phyloP scores from a whole-genome alignment of 1,140 invertebrate species.

The Temnothorax nylanderi region DNA sequence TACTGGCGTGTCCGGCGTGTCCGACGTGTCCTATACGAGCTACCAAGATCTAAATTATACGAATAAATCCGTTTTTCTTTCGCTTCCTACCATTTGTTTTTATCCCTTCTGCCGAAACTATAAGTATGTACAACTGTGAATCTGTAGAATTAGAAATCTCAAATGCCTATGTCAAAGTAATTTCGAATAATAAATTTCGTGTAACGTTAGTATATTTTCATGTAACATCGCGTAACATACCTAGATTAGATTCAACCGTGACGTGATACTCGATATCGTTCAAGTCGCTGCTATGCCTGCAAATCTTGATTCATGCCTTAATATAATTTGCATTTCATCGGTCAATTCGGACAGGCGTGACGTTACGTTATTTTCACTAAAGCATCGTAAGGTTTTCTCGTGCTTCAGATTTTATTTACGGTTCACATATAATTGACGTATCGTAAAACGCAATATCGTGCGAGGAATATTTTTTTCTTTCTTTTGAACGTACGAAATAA shows the following conservation, averaged over 20 bases:
- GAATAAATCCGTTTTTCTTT: background rate
- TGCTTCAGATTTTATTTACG: slow-evolving; percentile 15
- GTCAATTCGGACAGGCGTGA: slow-evolving; percentile 14
- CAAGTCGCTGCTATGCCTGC: background rate
- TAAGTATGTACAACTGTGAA: background rate
- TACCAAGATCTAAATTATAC: background rate
- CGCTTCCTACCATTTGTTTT: background rate
- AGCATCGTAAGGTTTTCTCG: background rate
- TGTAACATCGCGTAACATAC: background rate
- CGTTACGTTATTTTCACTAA: slow-evolving; percentile 3
- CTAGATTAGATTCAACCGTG: slow-evolving; percentile 13
- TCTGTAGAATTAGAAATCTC: background rate
- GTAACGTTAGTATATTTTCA: background rate
- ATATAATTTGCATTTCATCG: slow-evolving; percentile 36
- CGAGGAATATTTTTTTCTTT: background rate
- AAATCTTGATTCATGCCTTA: slow-evolving; percentile 26
- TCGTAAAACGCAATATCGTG: background rate
- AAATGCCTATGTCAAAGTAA: background rate
- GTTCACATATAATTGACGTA: background rate
- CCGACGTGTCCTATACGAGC: background rate
- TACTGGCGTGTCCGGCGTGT: background rate
- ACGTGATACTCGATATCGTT: slow-evolving; percentile 8
- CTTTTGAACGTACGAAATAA: background rate
- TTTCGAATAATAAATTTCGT: background rate
- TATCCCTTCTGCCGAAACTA: background rate